These are phyloP conservation scores for Lutra lutra DNA, from an alignment of 2,797 vertebrate species.

Conservation along the genomic window DNA sequence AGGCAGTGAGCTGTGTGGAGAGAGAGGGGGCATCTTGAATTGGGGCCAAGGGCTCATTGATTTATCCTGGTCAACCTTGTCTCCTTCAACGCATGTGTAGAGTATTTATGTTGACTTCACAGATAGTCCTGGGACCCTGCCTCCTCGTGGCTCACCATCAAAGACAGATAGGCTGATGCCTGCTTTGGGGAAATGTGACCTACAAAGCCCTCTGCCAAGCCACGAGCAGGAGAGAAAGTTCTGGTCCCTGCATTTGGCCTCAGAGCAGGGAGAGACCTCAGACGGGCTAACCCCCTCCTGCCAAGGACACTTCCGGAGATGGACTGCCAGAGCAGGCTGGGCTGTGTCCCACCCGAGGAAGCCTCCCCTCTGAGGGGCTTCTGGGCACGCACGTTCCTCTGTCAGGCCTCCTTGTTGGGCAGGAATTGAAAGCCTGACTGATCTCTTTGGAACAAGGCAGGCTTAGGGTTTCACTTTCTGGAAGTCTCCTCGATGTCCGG, in stretches of 20 bases:
- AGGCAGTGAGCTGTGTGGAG: background rate
- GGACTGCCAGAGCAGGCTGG: background rate
- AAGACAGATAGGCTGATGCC: background rate
- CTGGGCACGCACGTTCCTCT: rapidly evolving
- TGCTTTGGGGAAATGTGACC: background rate
- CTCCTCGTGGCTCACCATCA: background rate
- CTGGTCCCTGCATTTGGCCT: background rate
- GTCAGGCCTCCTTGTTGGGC: background rate
- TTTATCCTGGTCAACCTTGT: background rate
- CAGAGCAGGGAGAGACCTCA: background rate
- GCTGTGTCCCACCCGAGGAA: background rate
- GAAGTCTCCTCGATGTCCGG: background rate
- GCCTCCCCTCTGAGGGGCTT: background rate
- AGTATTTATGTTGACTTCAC: background rate
- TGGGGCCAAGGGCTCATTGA: background rate
- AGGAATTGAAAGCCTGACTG: background rate
- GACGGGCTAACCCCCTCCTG: background rate
- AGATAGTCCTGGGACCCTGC: background rate
- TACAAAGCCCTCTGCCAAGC: background rate
- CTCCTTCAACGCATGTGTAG: background rate
- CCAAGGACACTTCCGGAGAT: background rate
- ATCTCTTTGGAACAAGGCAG: background rate
- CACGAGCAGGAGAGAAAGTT: background rate
- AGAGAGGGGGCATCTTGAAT: background rate
- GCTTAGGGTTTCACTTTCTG: background rate